phyloP scores from a whole-genome alignment of 92 coral and sea anemone species.

The Zoanthus solanderi region DNA sequence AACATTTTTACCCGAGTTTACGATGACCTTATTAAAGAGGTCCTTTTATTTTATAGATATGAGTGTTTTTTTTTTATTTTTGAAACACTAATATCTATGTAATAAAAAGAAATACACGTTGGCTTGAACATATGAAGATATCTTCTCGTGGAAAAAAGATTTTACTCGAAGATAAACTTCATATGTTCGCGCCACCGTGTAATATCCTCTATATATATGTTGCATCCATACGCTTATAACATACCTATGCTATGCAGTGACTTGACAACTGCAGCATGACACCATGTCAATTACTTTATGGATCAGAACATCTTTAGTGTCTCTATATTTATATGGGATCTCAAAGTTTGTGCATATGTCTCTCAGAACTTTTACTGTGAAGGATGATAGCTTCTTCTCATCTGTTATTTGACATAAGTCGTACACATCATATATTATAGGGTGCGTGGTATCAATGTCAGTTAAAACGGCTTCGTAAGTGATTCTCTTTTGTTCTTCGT shows the following conservation, averaged over 20 bases:
- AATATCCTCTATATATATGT: too few relatives aligned
- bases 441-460: conserved; percentile 45
- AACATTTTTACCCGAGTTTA: neutral
- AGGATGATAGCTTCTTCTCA: conserved; percentile 23
- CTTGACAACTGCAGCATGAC: conserved; percentile 18
- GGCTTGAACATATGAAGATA: too few relatives aligned
- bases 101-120: too few relatives aligned
- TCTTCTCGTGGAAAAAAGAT: too few relatives aligned
- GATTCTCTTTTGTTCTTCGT: neutral
- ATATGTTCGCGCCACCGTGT: too few relatives aligned
- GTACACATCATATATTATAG: conserved; percentile 46
- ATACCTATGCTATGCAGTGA: conserved; percentile 1
- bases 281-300: conserved; percentile 43
- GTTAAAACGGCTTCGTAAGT: conserved; percentile 20
- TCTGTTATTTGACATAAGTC: conserved; percentile 40
- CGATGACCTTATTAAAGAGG: neutral
- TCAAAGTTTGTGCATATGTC: conserved; percentile 51
- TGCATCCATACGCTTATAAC: neutral
- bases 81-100: too few relatives aligned
- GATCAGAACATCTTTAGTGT: conserved; percentile 26
- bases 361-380: conserved; percentile 44
- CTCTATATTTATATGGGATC: conserved; percentile 26
- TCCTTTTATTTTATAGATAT: neutral
- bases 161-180: too few relatives aligned
- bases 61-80: too few relatives aligned